Percentiles rank a stretch among this genome's conserved stretches.
Conservation (phyloP, 2,797 vertebrate species). For the Leptodactylus fallax region DNA sequence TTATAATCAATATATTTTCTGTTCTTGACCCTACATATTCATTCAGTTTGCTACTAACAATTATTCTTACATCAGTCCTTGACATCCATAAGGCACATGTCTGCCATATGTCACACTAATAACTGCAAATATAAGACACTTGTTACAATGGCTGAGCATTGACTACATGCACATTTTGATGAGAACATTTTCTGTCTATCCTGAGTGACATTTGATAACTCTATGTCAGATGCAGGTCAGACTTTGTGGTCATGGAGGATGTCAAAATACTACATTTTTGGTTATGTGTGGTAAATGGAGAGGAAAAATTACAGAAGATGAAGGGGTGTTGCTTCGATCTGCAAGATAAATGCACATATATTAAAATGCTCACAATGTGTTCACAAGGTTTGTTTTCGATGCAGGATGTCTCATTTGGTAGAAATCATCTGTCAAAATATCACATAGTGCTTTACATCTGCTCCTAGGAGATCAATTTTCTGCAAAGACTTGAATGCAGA, state of each 20-base stretch:
- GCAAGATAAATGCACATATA: neutral
- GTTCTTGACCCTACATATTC: neutral
- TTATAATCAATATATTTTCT: neutral
- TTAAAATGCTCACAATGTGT: neutral
- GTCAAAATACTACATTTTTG: neutral
- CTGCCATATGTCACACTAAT: too few relatives aligned
- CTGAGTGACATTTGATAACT: neutral
- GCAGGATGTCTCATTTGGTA: constrained; percentile 11
- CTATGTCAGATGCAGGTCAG: neutral
- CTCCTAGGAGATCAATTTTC: constrained; percentile 57
- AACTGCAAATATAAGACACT: neutral
- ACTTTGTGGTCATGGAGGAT: neutral
- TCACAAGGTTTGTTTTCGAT: constrained; percentile 12
- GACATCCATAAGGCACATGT: too few relatives aligned
- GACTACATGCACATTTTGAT: neutral
- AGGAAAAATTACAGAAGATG: neutral
- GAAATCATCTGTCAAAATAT: constrained; percentile 27
- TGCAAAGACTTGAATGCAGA: constrained; percentile 27
- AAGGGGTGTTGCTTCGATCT: neutral
- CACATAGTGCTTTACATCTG: constrained; percentile 51
- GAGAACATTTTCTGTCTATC: neutral
- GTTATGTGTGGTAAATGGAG: neutral
- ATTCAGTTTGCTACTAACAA: neutral
- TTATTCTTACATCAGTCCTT: neutral
- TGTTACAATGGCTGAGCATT: neutral